Percentiles rank a stretch among this genome's conserved stretches.
Conservation (phyloP, 2,888 invertebrate species). For the Drosophila atroscutellata region DNA sequence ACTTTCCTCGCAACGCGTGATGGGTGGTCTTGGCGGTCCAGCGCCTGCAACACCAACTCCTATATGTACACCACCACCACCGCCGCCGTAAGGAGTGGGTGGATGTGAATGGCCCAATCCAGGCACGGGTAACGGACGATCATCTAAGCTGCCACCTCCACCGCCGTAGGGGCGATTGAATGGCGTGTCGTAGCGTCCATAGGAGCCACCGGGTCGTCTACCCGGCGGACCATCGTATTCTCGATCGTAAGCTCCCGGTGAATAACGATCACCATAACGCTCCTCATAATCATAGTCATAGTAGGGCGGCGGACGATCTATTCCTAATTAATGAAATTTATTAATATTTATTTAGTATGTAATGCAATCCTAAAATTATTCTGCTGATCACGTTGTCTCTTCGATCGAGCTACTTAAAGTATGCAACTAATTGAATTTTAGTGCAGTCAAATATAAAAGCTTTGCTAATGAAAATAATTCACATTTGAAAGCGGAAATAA, state of each 20-base stretch:
- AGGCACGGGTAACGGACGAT: conserved; percentile 76
- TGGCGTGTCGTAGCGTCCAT: conserved; percentile 82
- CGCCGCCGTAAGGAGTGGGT: conserved; percentile 66
- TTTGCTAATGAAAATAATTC: neutral
- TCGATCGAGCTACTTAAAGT: conserved; percentile 36
- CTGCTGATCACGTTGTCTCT: conserved; percentile 18
- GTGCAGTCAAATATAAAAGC: conserved; percentile 19
- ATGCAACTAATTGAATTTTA: conserved; percentile 28
- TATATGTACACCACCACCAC: conserved; percentile 48
- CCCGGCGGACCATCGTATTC: conserved; percentile 82
- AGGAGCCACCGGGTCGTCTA: conserved; percentile 76
- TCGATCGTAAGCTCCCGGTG: conserved; percentile 79
- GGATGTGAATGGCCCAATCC: conserved; percentile 70
- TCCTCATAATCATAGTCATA: conserved; percentile 84
- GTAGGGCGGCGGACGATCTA: conserved; percentile 83
- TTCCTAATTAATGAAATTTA: conserved; percentile 59
- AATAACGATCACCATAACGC: conserved; percentile 79
- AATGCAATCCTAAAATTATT: conserved; percentile 21
- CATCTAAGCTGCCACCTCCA: conserved; percentile 60
- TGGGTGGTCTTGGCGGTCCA: conserved; percentile 85
- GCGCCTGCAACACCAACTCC: conserved; percentile 78
- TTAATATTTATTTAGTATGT: neutral
- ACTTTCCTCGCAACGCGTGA: conserved; percentile 90
- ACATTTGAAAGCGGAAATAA: neutral
- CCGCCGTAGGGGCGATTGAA: conserved; percentile 82